phyloP scores from a whole-genome alignment of 2,113 vertebrate genomes.

The Trochalopteron elliotii region DNA sequence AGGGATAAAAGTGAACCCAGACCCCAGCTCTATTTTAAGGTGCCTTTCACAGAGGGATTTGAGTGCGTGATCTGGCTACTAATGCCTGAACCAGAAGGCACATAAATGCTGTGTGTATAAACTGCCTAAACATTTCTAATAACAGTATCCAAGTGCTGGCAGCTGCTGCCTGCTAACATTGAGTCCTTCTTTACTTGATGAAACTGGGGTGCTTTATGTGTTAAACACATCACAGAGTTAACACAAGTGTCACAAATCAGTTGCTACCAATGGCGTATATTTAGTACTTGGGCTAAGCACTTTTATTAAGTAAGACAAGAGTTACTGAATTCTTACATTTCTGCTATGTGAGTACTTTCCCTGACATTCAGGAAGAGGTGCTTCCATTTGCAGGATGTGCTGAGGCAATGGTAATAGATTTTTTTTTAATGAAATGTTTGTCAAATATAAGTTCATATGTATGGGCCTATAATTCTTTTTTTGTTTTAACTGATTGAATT shows the following conservation, averaged over 20 bases:
- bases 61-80: neutral
- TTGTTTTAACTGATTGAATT: neutral
- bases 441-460: neutral
- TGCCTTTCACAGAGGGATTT: neutral
- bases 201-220: neutral
- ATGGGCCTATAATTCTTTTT: neutral
- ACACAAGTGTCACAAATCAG: neutral
- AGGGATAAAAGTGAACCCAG: neutral
- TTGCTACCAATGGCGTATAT: neutral
- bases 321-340: constrained; percentile 23
- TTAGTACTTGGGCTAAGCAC: constrained; percentile 1
- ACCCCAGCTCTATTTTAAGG: constrained; percentile 23
- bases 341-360: neutral
- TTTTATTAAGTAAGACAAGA: constrained; percentile 24
- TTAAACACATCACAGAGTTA: constrained; percentile 1
- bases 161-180: neutral
- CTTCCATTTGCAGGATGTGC: neutral
- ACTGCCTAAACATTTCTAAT: constrained; percentile 2
- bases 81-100: neutral
- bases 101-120: neutral
- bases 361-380: neutral
- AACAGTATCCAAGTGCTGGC: neutral
- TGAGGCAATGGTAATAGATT: neutral
- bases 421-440: neutral
- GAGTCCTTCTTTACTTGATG: neutral